Evolutionary conservation across 2,113 vertebrate species (phyloP), one percentile per base, ranked within the genome.

Genomic region (Columbina picui): DNA sequence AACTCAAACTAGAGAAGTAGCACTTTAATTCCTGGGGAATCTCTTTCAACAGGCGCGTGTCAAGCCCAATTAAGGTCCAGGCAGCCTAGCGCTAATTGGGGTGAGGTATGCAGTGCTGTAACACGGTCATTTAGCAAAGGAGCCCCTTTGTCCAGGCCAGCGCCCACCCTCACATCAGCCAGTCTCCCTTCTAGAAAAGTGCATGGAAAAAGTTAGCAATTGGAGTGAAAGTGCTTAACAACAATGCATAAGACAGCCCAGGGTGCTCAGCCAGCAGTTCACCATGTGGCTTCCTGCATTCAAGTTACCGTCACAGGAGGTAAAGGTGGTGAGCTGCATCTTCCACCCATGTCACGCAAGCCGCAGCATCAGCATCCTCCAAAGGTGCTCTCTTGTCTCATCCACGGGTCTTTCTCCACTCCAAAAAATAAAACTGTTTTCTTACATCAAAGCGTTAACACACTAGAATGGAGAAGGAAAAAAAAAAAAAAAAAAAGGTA

Each of bases 1-100:
- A 98, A 98, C 95, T 87, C 97, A 98, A 98, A 98, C 97, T 89
- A n/a, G 94, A 90, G 97, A 92, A 96, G 97, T 77, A 96, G 98
- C 71, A 63, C 96, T 97, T 93, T 97, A 96, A 98, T 97, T 98
- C 97, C 97, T 77, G 84, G 97, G 97, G 97, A 98, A 97, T 98
- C 98, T 98, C 97, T 97, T 97, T 97, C 98, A 97, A 79, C 95
- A 96, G 98, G 96, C 94, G 30, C 73, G 87, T 97, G 98, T 98
- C 98, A 98, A 94, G 86, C 96, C 94, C 97, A 98, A 97, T 98
- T 98, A 98, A 94, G 96, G 94, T 97, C 93, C 93, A 55, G 95
- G 94, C 75, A 93, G 92, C 87, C 94, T 84, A 6, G 53, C 10
- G n/a, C 95, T 98, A 98, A 98, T 98, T 98, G 97, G 96, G 96